Conservation (phyloP, 2,888 invertebrate genomes). For the Lasius fuliginosus region DNA sequence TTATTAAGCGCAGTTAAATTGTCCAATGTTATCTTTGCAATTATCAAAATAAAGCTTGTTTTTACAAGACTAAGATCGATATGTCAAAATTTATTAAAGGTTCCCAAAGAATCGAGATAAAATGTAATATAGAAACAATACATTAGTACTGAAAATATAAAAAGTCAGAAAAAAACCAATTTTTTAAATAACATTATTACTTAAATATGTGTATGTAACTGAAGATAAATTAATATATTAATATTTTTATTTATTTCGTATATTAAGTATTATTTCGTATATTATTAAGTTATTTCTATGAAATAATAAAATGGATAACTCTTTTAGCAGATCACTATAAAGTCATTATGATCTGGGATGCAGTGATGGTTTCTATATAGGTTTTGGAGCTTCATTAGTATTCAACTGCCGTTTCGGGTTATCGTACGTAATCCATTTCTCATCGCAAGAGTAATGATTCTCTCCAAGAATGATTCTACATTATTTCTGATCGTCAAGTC, state of each 20-base stretch:
- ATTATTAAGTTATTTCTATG: neutral
- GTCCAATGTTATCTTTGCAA: neutral
- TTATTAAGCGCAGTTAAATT: neutral
- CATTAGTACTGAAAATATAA: neutral
- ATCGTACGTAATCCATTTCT: neutral
- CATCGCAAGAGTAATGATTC: neutral
- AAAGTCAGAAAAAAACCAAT: too few species aligned
- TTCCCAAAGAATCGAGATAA: neutral
- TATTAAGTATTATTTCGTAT: neutral
- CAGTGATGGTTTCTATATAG: neutral
- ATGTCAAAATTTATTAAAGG: neutral
- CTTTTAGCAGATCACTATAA: neutral
- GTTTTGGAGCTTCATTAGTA: neutral
- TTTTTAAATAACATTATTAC: neutral
- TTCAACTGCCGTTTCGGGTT: neutral
- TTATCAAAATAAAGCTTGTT: neutral
- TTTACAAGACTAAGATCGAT: neutral
- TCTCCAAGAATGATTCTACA: too few species aligned
- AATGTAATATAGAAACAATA: neutral
- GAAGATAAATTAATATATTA: neutral
- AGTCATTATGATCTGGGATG: neutral
- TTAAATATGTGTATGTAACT: neutral
- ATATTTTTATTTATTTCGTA: neutral
- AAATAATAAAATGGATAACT: neutral
- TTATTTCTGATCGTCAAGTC: too few species aligned